Conservation (phyloP, 1,140 invertebrate species). For the Antheraea pernyi region DNA sequence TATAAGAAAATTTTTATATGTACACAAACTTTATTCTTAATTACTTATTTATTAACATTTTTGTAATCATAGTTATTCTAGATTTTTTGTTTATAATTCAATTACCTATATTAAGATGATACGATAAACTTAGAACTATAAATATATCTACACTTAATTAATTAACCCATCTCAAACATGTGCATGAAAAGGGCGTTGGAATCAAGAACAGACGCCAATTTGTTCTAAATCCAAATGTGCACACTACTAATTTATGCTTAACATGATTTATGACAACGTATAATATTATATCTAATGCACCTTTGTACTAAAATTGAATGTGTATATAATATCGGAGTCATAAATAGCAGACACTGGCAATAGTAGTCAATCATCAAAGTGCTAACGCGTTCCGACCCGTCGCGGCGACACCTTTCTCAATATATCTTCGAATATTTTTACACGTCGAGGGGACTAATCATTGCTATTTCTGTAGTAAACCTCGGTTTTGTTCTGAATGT, state of each 20-base stretch:
- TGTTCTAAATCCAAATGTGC: too few species aligned
- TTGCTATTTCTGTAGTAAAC: constrained; percentile 51
- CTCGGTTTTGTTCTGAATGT: background rate
- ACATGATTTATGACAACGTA: too few species aligned
- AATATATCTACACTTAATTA: background rate
- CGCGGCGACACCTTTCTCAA: constrained; percentile 46
- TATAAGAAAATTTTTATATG: too few species aligned
- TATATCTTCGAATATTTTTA: constrained; percentile 66
- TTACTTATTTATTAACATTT: too few species aligned
- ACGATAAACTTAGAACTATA: background rate
- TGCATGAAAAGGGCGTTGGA: background rate
- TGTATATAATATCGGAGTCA: background rate
- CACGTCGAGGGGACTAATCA: constrained; percentile 46
- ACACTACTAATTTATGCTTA: too few species aligned
- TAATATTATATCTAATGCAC: background rate
- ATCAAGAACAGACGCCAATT: background rate
- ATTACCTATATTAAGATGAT: too few species aligned
- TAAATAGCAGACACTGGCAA: constrained; percentile 10
- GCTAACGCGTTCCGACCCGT: constrained; percentile 24
- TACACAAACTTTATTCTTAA: too few species aligned
- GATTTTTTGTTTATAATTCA: too few species aligned
- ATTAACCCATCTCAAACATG: background rate
- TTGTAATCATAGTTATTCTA: too few species aligned
- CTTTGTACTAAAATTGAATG: background rate
- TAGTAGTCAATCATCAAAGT: constrained; percentile 19